A percentile compares a stretch with the other conserved stretches of the same genome.
Evolutionary conservation across 2,797 vertebrate species (phyloP).

Genomic region (Acanthurus leucopareius): DNA sequence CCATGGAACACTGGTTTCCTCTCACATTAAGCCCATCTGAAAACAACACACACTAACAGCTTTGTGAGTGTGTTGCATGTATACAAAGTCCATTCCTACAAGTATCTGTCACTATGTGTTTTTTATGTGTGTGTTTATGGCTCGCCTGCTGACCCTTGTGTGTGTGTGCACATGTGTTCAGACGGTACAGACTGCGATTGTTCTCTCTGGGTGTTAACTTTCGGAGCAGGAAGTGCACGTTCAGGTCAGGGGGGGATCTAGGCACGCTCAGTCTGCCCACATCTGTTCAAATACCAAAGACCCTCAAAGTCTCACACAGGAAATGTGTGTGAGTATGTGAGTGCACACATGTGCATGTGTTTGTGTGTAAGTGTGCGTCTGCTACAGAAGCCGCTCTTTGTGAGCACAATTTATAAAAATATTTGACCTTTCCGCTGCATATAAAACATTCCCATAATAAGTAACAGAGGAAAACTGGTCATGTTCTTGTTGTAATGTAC

Average conservation of each 20-base stretch:
- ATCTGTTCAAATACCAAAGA: constrained; percentile 88
- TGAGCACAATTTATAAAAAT: constrained; percentile 60
- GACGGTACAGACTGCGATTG: constrained; percentile 85
- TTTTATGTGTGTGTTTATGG: constrained; percentile 53
- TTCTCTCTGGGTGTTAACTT: constrained; percentile 86
- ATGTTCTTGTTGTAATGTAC: constrained; percentile 40
- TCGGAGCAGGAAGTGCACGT: constrained; percentile 86
- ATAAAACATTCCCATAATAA: constrained; percentile 57
- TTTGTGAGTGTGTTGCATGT: constrained; percentile 27
- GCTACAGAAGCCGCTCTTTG: constrained; percentile 68
- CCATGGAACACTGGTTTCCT: constrained; percentile 26
- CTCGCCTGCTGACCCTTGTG: constrained; percentile 39
- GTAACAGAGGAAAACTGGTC: constrained; percentile 38
- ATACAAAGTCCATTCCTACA: constrained; percentile 23
- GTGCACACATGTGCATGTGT: too few relatives aligned
- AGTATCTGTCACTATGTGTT: constrained; percentile 33
- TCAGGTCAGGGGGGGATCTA: constrained; percentile 79
- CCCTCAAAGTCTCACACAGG: constrained; percentile 79
- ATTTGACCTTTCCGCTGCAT: constrained; percentile 62
- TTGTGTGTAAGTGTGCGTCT: constrained; percentile 20
- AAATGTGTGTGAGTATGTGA: constrained; percentile 57
- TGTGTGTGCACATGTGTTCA: constrained; percentile 50
- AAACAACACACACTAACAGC: constrained; percentile 51
- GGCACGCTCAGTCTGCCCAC: constrained; percentile 81
- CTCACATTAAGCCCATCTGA: constrained; percentile 44